These are phyloP conservation scores for Delphinapterus leucas DNA, from an alignment of 2,113 vertebrate species.

Conservation along the genomic window DNA sequence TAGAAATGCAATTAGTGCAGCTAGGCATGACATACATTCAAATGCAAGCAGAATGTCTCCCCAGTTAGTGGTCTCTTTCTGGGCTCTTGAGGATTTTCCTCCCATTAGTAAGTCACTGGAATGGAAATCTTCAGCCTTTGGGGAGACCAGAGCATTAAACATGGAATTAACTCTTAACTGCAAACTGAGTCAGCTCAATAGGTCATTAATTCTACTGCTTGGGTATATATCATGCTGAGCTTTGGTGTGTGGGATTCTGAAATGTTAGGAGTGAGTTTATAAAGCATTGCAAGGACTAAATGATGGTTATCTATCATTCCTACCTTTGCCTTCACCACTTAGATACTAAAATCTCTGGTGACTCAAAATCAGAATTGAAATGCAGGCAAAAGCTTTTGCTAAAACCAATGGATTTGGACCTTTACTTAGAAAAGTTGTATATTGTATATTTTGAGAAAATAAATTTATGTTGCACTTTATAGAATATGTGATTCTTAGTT, in stretches of 20 bases:
- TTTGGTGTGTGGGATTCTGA: slow-evolving; percentile 42
- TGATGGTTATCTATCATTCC: slow-evolving; percentile 25
- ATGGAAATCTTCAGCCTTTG: slow-evolving; percentile 61
- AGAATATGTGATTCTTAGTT: not conserved
- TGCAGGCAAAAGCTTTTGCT: not conserved
- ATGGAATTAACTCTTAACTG: slow-evolving; percentile 51
- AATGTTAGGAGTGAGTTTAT: not conserved
- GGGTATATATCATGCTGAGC: not conserved
- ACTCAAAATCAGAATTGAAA: slow-evolving; percentile 17
- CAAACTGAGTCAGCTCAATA: slow-evolving; percentile 38
- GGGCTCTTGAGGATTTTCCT: slow-evolving; percentile 75
- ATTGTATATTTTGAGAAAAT: not conserved
- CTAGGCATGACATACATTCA: slow-evolving; percentile 85
- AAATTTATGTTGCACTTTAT: not conserved
- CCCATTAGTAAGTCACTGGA: slow-evolving; percentile 69
- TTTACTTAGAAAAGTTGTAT: not conserved
- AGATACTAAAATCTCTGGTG: not conserved
- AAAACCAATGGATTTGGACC: not conserved
- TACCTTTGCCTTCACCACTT: not conserved
- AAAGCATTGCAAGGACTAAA: not conserved
- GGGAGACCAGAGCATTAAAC: slow-evolving; percentile 68
- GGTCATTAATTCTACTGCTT: slow-evolving; percentile 47
- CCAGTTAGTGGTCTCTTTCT: slow-evolving; percentile 69
- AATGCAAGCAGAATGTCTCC: slow-evolving; percentile 80
- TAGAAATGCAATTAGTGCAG: slow-evolving; percentile 87